Percentiles rank a stretch among this genome's conserved stretches.
These are phyloP conservation scores for Caenorhabditis brenneri DNA, from an alignment of 1,140 invertebrate species.

Conservation along the genomic window DNA sequence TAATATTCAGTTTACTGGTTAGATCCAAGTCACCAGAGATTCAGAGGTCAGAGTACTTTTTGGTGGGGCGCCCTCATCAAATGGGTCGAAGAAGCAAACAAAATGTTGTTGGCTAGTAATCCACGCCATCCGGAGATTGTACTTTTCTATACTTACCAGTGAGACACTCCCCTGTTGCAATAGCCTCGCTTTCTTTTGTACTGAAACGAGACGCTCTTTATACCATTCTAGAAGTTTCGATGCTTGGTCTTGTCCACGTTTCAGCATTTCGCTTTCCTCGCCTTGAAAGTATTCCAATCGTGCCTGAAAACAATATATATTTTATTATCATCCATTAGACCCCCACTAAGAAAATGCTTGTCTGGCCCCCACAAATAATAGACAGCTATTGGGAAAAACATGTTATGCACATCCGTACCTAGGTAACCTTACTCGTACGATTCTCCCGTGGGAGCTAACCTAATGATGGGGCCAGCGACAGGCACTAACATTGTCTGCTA, in stretches of 20 bases:
- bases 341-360: not conserved
- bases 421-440: not conserved
- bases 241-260: slow-evolving; percentile 22
- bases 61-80: not conserved
- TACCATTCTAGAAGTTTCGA: slow-evolving; percentile 39
- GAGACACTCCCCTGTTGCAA: slow-evolving; percentile 66
- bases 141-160: slow-evolving; percentile 56
- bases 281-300: slow-evolving; percentile 29
- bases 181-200: slow-evolving; percentile 58
- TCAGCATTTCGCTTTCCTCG: slow-evolving; percentile 40
- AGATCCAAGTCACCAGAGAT: not conserved
- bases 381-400: not conserved
- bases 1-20: too few species aligned
- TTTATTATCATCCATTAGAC: not conserved
- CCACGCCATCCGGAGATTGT: not conserved
- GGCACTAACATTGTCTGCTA: slow-evolving; percentile 7
- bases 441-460: not conserved
- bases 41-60: not conserved
- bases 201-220: slow-evolving; percentile 22
- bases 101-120: not conserved
- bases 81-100: not conserved
- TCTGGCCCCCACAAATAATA: not conserved
- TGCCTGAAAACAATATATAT: slow-evolving; percentile 19
- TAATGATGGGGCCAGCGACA: not conserved
- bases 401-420: not conserved